These are phyloP conservation scores for Triops cancriformis DNA, from an alignment of 1,140 invertebrate genomes.

Conservation along the genomic window DNA sequence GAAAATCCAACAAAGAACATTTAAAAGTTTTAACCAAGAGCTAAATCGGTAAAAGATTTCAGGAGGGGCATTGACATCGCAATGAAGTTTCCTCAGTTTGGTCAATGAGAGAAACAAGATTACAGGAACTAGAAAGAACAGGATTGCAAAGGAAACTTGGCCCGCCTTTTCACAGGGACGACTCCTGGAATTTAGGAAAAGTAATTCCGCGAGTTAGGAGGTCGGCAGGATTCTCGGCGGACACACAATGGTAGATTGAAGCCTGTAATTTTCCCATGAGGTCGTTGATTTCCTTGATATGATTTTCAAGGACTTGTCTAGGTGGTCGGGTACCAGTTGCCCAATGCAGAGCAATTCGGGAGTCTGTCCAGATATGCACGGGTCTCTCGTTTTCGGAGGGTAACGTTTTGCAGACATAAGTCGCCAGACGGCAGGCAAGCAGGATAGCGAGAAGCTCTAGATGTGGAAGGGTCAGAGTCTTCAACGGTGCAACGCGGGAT, in stretches of 20 bases:
- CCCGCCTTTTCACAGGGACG: neutral
- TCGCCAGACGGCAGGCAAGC: slow-evolving; percentile 35
- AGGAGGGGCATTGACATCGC: too few relatives aligned
- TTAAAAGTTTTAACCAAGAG: too few relatives aligned
- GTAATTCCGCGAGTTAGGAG: slow-evolving; percentile 22
- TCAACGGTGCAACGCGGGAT: neutral
- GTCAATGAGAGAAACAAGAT: too few relatives aligned
- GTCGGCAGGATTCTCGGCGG: slow-evolving; percentile 24
- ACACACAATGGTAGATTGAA: neutral
- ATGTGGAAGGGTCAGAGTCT: slow-evolving; percentile 39
- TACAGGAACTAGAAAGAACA: too few relatives aligned
- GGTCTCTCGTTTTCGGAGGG: neutral
- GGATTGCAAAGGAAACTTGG: neutral
- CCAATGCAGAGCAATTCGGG: slow-evolving; percentile 26
- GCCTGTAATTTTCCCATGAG: neutral
- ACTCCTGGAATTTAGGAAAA: neutral
- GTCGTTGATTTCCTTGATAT: slow-evolving; percentile 21
- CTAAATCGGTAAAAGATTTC: too few relatives aligned
- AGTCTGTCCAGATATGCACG: slow-evolving; percentile 25
- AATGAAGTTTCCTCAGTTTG: too few relatives aligned
- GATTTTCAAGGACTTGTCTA: neutral
- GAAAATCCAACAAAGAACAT: too few relatives aligned
- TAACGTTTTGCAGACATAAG: slow-evolving; percentile 17
- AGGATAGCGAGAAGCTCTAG: slow-evolving; percentile 43
- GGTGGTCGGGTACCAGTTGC: neutral